A percentile compares a stretch with the other conserved stretches of the same genome.
These are phyloP conservation scores for Acrocephalus scirpaceus DNA, from an alignment of 2,797 vertebrate species.

Conservation along the genomic window DNA sequence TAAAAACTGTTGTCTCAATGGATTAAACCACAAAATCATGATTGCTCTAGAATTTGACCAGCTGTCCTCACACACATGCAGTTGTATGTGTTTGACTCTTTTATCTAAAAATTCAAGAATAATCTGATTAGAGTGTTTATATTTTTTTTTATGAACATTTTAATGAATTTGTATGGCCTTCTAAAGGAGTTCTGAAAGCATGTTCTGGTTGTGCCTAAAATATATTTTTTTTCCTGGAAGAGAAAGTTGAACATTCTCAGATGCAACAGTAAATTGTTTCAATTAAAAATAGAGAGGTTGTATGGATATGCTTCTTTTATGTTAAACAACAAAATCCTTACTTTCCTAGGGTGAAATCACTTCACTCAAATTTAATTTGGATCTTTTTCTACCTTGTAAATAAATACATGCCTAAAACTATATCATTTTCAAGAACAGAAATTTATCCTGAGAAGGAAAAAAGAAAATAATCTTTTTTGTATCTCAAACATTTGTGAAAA, in stretches of 20 bases:
- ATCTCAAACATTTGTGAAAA: not conserved
- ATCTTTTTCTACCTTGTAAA: not conserved
- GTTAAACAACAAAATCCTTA: not conserved
- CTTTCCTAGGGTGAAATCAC: not conserved
- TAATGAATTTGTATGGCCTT: not conserved
- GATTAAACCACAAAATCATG: constrained; percentile 61
- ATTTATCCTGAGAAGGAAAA: not conserved
- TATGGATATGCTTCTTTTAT: not conserved
- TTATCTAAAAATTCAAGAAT: not conserved
- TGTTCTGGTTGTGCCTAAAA: not conserved
- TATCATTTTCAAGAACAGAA: not conserved
- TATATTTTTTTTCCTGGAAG: not conserved
- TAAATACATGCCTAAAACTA: not conserved
- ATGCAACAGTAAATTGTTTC: not conserved
- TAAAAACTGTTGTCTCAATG: constrained; percentile 71
- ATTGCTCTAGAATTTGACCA: constrained; percentile 43
- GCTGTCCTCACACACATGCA: not conserved
- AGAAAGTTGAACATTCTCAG: not conserved
- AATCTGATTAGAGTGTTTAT: not conserved
- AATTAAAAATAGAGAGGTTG: not conserved
- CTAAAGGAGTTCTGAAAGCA: not conserved
- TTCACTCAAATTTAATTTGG: not conserved
- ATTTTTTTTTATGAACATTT: not conserved
- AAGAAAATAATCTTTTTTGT: not conserved
- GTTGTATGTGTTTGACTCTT: not conserved